Evolutionary conservation across 2,797 vertebrate species (phyloP).

Genomic region (Sebastes reedi): DNA sequence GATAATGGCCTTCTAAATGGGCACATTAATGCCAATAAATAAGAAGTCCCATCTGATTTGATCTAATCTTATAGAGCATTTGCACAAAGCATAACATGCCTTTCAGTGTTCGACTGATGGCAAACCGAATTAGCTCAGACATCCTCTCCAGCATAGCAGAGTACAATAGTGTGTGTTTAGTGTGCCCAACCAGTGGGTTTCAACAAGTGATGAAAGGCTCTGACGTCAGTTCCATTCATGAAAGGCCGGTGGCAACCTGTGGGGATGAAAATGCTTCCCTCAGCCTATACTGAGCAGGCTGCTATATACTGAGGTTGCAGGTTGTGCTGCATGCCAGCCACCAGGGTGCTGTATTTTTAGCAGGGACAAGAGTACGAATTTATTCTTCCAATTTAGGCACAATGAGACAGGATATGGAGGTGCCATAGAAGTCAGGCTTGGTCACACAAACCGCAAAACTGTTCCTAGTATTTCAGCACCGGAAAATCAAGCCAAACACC

Average conservation of each 20-base stretch:
- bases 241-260: conserved; percentile 60
- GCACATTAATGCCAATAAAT: not conserved
- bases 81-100: conserved; percentile 36
- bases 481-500: not conserved
- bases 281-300: conserved; percentile 51
- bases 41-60: conserved; percentile 1
- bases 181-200: conserved; percentile 39
- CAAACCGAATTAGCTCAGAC: conserved; percentile 61
- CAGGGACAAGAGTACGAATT: conserved; percentile 47
- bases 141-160: conserved; percentile 49
- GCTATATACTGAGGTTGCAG: conserved; percentile 57
- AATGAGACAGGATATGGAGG: conserved; percentile 12
- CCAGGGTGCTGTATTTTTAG: conserved; percentile 72
- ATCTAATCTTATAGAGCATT: conserved; percentile 32
- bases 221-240: conserved; percentile 68
- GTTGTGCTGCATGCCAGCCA: conserved; percentile 55
- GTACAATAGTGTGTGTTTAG: conserved; percentile 49
- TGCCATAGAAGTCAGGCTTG: not conserved
- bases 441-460: conserved; percentile 1
- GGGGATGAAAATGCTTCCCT: conserved; percentile 67
- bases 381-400: conserved; percentile 35
- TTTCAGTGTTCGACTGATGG: conserved; percentile 50
- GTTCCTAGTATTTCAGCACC: not conserved
- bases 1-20: not conserved
- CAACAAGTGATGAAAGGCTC: conserved; percentile 61